Evolutionary conservation across 2,113 vertebrate genomes (phyloP).

Genomic region (Hippocampus abdominalis): DNA sequence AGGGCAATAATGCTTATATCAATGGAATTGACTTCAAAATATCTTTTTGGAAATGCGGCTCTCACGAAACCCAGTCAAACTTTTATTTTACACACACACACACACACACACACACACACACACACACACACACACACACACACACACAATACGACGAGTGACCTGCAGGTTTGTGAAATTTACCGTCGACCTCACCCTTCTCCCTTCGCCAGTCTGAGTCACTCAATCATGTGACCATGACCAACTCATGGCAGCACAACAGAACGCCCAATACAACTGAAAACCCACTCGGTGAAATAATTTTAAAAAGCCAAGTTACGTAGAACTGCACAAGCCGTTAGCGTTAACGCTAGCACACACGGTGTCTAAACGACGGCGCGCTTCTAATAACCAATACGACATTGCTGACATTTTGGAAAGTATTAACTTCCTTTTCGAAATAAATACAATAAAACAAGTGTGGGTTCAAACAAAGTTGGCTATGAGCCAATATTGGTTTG

Average conservation of each 20-base stretch:
- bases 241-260: neutral
- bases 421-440: neutral
- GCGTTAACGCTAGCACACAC: constrained; percentile 26
- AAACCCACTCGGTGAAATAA: neutral
- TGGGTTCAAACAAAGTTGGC: too few species aligned
- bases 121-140: too few species aligned
- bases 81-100: too few species aligned
- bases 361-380: neutral
- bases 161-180: neutral
- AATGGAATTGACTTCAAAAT: too few species aligned
- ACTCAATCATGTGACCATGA: constrained; percentile 57
- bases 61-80: too few species aligned
- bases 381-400: neutral
- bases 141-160: too few species aligned
- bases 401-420: neutral
- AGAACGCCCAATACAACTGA: constrained; percentile 13
- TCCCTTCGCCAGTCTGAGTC: constrained; percentile 39
- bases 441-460: neutral
- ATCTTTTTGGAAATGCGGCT: too few species aligned
- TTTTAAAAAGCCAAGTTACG: neutral
- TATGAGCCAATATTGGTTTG: constrained; percentile 18
- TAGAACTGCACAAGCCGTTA: neutral
- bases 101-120: too few species aligned
- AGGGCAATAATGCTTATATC: too few species aligned
- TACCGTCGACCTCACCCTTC: neutral